Conservation (phyloP, 2,113 vertebrate genomes). For the Cinclus cinclus region DNA sequence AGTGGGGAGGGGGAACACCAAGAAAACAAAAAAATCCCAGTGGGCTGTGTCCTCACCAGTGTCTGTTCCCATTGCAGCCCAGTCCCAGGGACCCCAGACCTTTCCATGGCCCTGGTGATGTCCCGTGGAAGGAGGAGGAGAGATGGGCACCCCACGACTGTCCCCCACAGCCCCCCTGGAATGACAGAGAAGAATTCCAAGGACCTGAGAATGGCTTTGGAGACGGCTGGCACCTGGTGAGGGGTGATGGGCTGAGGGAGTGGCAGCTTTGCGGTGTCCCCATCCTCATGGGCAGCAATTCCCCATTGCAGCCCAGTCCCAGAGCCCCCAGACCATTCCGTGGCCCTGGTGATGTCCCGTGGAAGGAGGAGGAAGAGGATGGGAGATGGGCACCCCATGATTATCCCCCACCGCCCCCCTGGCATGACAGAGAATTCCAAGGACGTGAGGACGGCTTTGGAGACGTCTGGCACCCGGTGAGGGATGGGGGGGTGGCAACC, state of each 20-base stretch:
- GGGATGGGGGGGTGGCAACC: neutral
- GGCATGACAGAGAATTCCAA: neutral
- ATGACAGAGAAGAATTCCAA: neutral
- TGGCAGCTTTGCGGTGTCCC: neutral
- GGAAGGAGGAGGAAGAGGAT: neutral
- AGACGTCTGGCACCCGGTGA: neutral
- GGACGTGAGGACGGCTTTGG: neutral
- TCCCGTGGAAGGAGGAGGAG: accelerated
- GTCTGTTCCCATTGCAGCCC: neutral
- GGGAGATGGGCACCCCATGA: accelerated
- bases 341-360: accelerated
- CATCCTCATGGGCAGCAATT: accelerated
- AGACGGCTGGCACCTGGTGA: neutral
- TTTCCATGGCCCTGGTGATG: accelerated
- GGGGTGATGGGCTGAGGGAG: neutral
- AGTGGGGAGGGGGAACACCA: neutral
- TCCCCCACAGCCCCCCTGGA: neutral
- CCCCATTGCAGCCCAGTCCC: neutral
- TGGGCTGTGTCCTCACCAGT: accelerated
- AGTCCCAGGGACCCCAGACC: neutral
- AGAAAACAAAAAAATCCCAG: neutral
- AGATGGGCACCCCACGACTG: accelerated
- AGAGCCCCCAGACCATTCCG: neutral
- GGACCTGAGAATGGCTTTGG: neutral
- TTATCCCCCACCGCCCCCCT: accelerated